Base-by-base conservation (phyloP, 2,888 invertebrate species). In the Limenitis camilla region DNA sequence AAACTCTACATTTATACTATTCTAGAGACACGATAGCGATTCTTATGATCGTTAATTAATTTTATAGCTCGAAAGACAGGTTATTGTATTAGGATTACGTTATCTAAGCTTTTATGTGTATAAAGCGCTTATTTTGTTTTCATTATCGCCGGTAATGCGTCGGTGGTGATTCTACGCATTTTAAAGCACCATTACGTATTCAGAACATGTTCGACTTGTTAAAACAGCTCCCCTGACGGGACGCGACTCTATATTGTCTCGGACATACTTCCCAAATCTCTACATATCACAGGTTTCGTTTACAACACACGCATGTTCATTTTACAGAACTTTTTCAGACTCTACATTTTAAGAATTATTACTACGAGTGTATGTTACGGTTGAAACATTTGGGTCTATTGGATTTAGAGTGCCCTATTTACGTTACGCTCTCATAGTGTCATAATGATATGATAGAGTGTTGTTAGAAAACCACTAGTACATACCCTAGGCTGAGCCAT, bases 401-500 rank as follows among this genome's bases (percentile, higher is more conserved):
- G 0, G 19, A 19, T 19, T n/a, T 7, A 6, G 2, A 6, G 5
- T 8, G 5, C 1, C 8, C 10, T 9, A 44, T 35, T 33, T 28
- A 28, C n/a, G n/a, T 40, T 10, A 6, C 9, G 31, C 42, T 50
- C 46, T 43, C 48, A 40, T 49, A 10, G 28, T 41, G 41, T 40
- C 43, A 19, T 1, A 19, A 3, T 50, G 46, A 42, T 42, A 56
- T 60, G 50, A 52, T 47, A 59, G 53, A 58, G 56, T 51, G 59
- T 52, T 63, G 59, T 59, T 46, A 38, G 31, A 35, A 46, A 55
- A 42, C 52, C 53, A 56, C 52, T 41, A 55, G 80, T 84, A 91
- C 93, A 89, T 92, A 94, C 94, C 93, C 94, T 92, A 91, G 94
- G 93, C 92, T 94, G 94, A 91, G 94, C 94, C 94, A 94, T 94